These are phyloP conservation scores for Girardinus metallicus DNA, from an alignment of 2,797 vertebrate genomes.

Conservation along the genomic window DNA sequence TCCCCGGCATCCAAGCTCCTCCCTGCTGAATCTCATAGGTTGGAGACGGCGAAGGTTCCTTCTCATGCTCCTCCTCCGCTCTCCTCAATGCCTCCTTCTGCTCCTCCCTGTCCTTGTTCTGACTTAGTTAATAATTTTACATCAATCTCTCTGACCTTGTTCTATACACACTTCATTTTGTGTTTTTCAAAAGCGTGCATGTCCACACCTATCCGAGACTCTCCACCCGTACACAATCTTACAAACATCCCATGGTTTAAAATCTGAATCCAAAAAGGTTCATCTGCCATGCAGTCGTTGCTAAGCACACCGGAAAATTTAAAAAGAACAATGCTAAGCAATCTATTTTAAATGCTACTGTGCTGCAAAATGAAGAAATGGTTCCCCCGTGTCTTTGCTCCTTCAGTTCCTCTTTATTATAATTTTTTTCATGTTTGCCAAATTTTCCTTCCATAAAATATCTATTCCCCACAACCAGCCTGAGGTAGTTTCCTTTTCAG, in stretches of 20 bases:
- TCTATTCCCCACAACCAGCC: conserved; percentile 10
- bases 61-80: conserved; percentile 45
- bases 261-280: conserved; percentile 62
- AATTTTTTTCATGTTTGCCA: not conserved
- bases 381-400: conserved; percentile 1
- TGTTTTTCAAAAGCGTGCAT: conserved; percentile 46
- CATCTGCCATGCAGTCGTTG: conserved; percentile 58
- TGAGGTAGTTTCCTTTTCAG: conserved; percentile 18
- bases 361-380: not conserved
- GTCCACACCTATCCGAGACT: conserved; percentile 12
- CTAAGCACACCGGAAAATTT: conserved; percentile 59
- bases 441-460: not conserved
- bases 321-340: conserved; percentile 10
- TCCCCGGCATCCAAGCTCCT: conserved; percentile 45
- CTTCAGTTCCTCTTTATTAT: not conserved
- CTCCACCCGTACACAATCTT: conserved; percentile 9
- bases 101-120: conserved; percentile 61
- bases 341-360: conserved; percentile 4
- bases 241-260: conserved; percentile 37
- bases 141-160: conserved; percentile 68
- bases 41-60: conserved; percentile 22
- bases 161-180: conserved; percentile 54
- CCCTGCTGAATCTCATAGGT: conserved; percentile 62
- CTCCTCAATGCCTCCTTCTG: conserved; percentile 30
- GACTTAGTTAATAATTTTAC: conserved; percentile 65